These are phyloP conservation scores for Akabosia matsudoensis DNA, from an alignment of 1,140 invertebrate species.

Conservation along the genomic window DNA sequence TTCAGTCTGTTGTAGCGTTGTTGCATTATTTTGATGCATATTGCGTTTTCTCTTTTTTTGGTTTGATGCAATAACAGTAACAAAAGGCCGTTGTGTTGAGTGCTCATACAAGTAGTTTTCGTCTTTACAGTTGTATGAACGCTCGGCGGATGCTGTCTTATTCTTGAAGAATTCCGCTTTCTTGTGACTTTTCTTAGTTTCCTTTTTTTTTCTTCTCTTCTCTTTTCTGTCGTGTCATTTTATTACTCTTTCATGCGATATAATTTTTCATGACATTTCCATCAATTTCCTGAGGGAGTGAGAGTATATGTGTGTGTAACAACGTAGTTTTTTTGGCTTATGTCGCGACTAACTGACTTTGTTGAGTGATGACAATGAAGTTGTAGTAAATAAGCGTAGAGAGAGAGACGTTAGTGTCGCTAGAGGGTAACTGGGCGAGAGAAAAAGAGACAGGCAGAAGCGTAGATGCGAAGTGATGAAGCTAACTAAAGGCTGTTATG, in stretches of 20 bases:
- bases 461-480: background rate
- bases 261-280: constrained; percentile 43
- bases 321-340: background rate
- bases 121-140: too few relatives aligned
- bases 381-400: background rate
- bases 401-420: background rate
- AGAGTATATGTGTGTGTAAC: background rate
- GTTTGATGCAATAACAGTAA: background rate
- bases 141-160: too few relatives aligned
- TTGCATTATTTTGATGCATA: background rate
- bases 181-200: background rate
- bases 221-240: constrained; percentile 31
- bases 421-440: background rate
- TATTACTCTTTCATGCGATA: constrained; percentile 41
- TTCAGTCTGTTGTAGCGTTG: background rate
- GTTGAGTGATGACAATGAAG: background rate
- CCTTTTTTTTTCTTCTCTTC: constrained; percentile 24
- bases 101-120: too few relatives aligned
- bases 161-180: background rate
- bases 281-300: constrained; percentile 43
- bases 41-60: background rate
- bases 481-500: too few relatives aligned
- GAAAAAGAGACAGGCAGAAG: background rate
- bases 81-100: background rate
- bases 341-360: background rate